A percentile compares a stretch with the other conserved stretches of the same genome.
Evolutionary conservation across 2,888 invertebrate genomes (phyloP).

Genomic region (Aethes cnicana): DNA sequence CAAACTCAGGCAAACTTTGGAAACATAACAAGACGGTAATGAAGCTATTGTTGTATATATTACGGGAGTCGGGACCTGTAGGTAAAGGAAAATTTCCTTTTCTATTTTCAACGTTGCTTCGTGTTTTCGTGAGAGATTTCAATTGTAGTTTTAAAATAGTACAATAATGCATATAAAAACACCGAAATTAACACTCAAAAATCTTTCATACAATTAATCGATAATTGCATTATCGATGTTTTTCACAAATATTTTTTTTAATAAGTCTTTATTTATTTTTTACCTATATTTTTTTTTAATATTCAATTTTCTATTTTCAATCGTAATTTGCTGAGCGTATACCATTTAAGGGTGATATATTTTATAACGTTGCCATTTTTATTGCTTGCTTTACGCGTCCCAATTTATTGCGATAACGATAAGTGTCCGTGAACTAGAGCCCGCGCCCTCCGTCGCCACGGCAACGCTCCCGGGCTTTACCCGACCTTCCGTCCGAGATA

Average conservation of each 20-base stretch:
- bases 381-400: constrained; percentile 71
- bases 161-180: too few species aligned
- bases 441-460: constrained; percentile 55
- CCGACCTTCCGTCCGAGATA: constrained; percentile 67
- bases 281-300: too few species aligned
- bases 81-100: too few species aligned
- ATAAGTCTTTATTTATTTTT: too few species aligned
- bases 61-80: constrained; percentile 3
- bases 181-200: too few species aligned
- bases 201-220: too few species aligned
- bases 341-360: constrained; percentile 12
- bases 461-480: constrained; percentile 52
- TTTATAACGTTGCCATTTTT: constrained; percentile 51
- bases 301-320: not conserved
- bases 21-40: constrained; percentile 20
- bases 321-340: constrained; percentile 18
- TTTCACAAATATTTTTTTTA: too few species aligned
- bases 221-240: too few species aligned
- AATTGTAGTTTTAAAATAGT: too few species aligned
- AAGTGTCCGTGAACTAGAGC: constrained; percentile 74
- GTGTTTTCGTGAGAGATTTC: too few species aligned
- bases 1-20: constrained; percentile 22
- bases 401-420: constrained; percentile 79
- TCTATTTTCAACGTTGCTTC: too few species aligned
- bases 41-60: constrained; percentile 18